phyloP scores from a whole-genome alignment of 2,113 vertebrate species.

The Tinamus guttatus region DNA sequence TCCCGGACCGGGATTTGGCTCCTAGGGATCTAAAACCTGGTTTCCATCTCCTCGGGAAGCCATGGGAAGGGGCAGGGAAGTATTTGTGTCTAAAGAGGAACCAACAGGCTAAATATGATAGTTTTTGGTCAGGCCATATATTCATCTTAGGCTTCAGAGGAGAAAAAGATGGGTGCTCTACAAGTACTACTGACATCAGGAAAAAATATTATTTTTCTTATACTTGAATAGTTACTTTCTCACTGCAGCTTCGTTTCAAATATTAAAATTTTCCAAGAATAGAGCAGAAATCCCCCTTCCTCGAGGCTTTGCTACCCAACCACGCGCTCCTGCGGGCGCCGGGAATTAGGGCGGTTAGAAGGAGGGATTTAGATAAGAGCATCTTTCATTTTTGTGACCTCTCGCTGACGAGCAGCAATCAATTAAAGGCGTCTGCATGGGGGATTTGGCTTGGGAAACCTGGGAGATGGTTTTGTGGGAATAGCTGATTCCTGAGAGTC shows the following conservation, averaged over 20 bases:
- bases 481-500: too few relatives aligned
- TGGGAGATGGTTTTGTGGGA: not conserved
- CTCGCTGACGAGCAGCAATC: not conserved
- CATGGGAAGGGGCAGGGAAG: not conserved
- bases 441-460: not conserved
- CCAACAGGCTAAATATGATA: not conserved
- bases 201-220: not conserved
- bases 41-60: too few relatives aligned
- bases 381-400: not conserved
- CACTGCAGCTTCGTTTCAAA: too few relatives aligned
- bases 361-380: not conserved
- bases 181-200: not conserved
- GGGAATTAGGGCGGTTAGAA: not conserved
- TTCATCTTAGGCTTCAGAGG: not conserved
- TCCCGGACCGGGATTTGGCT: not conserved
- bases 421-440: not conserved
- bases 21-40: not conserved
- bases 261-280: not conserved
- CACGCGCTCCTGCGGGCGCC: not conserved
- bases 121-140: not conserved
- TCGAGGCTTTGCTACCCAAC: not conserved
- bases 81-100: slow-evolving; percentile 11
- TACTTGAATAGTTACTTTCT: not conserved
- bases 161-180: not conserved
- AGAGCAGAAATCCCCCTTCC: not conserved